Base-by-base conservation (phyloP, 2,888 invertebrate species). In the Eilema depressum region DNA sequence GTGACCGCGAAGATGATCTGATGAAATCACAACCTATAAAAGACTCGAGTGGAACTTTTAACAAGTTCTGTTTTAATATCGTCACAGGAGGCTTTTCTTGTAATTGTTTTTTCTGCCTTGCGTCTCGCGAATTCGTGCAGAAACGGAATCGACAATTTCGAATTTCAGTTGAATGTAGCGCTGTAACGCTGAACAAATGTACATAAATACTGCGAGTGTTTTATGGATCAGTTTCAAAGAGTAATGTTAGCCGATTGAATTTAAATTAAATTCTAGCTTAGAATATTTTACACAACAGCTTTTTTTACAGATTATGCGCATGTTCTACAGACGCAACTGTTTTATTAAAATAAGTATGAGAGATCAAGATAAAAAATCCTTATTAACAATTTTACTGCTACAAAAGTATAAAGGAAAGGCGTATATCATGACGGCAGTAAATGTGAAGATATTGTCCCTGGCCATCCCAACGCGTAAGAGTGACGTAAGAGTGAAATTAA, bases 1-100 rank as follows among this genome's bases (percentile, higher is more conserved):
- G 83, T 85, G 86, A 87, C 87, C 86, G 86, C 80, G 81, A 84
- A 80, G 77, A 79, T 81, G 71, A 86, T 83, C 80, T 77, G 86
- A 84, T 84, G 76, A 80, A 82, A 80, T 79, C 75, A 76, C 78
- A 73, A 75, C 74, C 70, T 71, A 75, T 75, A 75, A 76, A 72
- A 72, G 61, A 75, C 68, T 70, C 65, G 25, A 69, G 20, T 57
- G 33, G 37, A 83, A 76, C 74, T 81, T 76, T 78, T 75, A 83
- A 74, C 68, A 82, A 83, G 70, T 77, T 83, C 70, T 72, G 67
- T 76, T 79, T 76, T 74, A 73, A 72, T 75, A 71, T 74, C 61
- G 70, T 72, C 65, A 71, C 30, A 62, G 71, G 75, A 74, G 77
- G 79, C 77, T 83, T 80, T 71, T 74, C 75, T 80, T 80, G 75